Conservation (phyloP, 2,797 vertebrate genomes). For the Octomys mimax region DNA sequence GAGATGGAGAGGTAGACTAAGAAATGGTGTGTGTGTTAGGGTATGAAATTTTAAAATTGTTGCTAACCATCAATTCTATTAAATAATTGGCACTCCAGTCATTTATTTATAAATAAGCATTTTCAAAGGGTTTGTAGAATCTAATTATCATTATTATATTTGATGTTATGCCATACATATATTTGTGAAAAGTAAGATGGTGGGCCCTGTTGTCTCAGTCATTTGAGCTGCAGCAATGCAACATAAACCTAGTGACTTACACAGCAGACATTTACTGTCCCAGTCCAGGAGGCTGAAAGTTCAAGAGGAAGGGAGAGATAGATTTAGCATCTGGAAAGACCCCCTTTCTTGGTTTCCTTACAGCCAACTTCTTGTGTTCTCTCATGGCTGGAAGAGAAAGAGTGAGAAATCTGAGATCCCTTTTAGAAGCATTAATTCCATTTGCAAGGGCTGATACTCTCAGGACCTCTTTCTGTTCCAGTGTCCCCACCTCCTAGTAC, state of each 20-base stretch:
- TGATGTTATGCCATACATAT: not conserved
- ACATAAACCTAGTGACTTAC: not conserved
- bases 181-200: not conserved
- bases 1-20: not conserved
- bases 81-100: not conserved
- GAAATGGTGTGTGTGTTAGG: not conserved
- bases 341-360: not conserved
- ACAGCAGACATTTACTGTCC: not conserved
- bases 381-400: not conserved
- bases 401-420: not conserved
- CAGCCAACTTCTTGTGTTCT: not conserved
- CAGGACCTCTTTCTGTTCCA: not conserved
- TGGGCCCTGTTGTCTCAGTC: not conserved
- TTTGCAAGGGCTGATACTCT: not conserved
- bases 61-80: not conserved
- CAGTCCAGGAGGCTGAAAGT: not conserved
- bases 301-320: not conserved
- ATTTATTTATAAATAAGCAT: slow-evolving; percentile 1
- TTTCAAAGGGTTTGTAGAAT: not conserved
- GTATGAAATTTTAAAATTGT: not conserved
- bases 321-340: not conserved
- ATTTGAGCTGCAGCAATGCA: not conserved
- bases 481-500: fast-evolving
- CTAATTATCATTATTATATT: not conserved
- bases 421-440: not conserved